Percentiles rank a stretch among this genome's conserved stretches.
phyloP scores from a whole-genome alignment of 2,113 vertebrate genomes.

The Tragulus kanchil region DNA sequence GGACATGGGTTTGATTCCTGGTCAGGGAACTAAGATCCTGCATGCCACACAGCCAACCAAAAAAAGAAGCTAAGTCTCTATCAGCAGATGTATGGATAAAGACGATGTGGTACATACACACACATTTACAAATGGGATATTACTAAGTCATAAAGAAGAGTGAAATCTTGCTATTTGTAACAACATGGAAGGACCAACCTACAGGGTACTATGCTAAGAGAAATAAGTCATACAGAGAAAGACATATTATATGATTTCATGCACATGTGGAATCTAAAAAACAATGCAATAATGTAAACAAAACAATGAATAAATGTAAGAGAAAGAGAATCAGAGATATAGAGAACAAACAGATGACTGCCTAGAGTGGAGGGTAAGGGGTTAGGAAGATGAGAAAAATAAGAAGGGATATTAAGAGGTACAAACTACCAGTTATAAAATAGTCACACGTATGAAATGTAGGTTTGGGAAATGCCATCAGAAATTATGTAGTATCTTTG shows the following conservation, averaged over 20 bases:
- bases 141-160: no score
- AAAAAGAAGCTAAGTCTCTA: not conserved
- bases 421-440: not conserved
- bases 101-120: not conserved
- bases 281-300: no score
- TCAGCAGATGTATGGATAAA: not conserved
- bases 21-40: not conserved
- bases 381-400: not conserved
- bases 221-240: not conserved
- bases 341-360: no score
- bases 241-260: no score
- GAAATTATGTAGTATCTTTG: no score
- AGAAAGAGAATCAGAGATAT: no score
- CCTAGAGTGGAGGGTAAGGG: not conserved
- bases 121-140: no score
- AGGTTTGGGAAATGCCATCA: no score
- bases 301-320: not conserved
- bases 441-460: no score
- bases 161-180: not conserved
- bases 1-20: rapidly evolving
- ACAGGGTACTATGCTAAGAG: not conserved
- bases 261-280: not conserved
- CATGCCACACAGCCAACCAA: not conserved
- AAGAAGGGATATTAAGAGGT: not conserved
- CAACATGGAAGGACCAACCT: no score